phyloP scores from a whole-genome alignment of 2,888 invertebrate species.

The Merodon equestris region DNA sequence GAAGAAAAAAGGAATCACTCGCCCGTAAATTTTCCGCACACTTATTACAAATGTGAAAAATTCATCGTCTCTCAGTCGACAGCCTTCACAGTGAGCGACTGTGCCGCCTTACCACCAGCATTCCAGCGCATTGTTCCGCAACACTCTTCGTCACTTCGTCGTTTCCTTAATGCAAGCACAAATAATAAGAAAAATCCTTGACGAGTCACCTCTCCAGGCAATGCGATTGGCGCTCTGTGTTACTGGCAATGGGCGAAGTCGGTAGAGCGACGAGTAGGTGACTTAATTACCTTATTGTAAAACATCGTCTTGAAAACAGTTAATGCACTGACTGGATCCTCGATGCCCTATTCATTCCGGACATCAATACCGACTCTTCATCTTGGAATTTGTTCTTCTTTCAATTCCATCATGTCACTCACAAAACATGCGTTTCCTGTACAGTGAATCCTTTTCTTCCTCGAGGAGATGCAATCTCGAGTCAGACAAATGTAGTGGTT shows the following conservation, averaged over 20 bases:
- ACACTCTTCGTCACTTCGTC: conserved; percentile 10
- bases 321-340: conserved; percentile 8
- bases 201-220: conserved; percentile 3
- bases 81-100: conserved; percentile 8
- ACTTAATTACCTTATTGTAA: conserved; percentile 39
- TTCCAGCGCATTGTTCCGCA: conserved; percentile 16
- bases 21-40: conserved; percentile 42
- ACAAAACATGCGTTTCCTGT: conserved; percentile 44
- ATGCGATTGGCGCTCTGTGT: neutral
- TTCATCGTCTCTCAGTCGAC: conserved; percentile 45
- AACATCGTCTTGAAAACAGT: conserved; percentile 19
- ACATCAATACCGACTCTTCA: conserved; percentile 14
- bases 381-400: conserved; percentile 7
- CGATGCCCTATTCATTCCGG: conserved; percentile 11
- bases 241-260: neutral
- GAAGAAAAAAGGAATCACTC: conserved; percentile 15
- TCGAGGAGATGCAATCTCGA: conserved; percentile 15
- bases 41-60: conserved; percentile 43
- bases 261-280: neutral
- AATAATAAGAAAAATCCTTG: neutral
- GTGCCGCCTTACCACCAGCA: conserved; percentile 12
- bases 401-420: no score
- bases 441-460: conserved; percentile 9
- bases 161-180: conserved; percentile 21
- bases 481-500: conserved; percentile 33